Evolutionary conservation across 2,888 invertebrate species (phyloP), one percentile per base, ranked within the genome.

Genomic region (Hydraecia micacea): DNA sequence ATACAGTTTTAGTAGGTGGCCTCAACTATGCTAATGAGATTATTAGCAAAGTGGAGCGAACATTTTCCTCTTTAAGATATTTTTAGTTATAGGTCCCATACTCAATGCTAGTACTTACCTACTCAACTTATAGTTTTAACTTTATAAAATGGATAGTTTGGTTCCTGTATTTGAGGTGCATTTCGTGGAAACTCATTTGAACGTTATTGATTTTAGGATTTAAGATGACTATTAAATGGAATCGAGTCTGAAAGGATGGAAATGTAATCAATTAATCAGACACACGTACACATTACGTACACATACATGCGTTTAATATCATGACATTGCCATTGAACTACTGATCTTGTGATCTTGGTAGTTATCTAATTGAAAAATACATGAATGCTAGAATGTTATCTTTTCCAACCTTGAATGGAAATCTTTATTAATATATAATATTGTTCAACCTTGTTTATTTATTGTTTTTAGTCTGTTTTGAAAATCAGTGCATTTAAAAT

Each of bases 331-430:
- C n/a, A 39, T 69, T 80, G 55, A 69, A n/a, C 25, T 65, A 21
- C 8, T 58, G n/a, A 69, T 68, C 39, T 49, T 39, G 15, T 39
- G 15, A 74, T 39, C 39, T 74, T 58, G 11, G 25, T 28, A 21
- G 18, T 32, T n/a, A 80, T 39, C 21, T 28, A 49, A 49, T 69
- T 74, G 18, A 58, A 73, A 66, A 80, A 69, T 58, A 13, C 1
- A 8, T 58, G 6, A 36, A 21, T 63, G 25, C 9, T 36, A 52
- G 42, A 66, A 66, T 67, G 18, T 28, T 62, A 36, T 72, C 13
- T 36, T 55, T 32, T 65, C 21, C 11, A n/a, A 80, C 68, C 49
- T 69, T 36, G 58, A 75, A 58, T 75, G 25, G 49, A 74, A 74
- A 42, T 80, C n/a, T 68, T 32, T 68, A 28, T n/a, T 32, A 60